These are phyloP conservation scores for Rotaria magnacalcarata DNA, from an alignment of 2,888 invertebrate genomes.

Conservation along the genomic window DNA sequence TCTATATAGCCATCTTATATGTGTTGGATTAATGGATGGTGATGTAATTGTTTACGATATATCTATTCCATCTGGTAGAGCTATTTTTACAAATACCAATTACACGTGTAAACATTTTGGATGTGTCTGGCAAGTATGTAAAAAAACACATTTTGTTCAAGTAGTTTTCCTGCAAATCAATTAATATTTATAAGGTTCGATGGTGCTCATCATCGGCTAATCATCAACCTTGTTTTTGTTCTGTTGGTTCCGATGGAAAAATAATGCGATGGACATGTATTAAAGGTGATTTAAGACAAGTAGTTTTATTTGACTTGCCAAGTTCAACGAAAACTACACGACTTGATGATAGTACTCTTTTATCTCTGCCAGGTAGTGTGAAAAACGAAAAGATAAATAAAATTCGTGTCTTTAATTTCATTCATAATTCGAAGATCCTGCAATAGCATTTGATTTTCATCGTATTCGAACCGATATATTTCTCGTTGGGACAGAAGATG, in stretches of 20 bases:
- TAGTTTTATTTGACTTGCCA: constrained; percentile 56
- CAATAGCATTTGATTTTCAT: constrained; percentile 81
- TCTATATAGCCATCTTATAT: constrained; percentile 58
- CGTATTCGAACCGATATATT: constrained; percentile 74
- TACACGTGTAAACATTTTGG: constrained; percentile 79
- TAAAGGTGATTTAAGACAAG: constrained; percentile 59
- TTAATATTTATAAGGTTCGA: constrained; percentile 65
- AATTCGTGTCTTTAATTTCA: not conserved
- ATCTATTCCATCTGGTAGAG: constrained; percentile 58
- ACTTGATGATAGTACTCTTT: constrained; percentile 58
- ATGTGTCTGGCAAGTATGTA: constrained; percentile 77
- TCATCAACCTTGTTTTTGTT: constrained; percentile 84
- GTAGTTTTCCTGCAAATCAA: not conserved
- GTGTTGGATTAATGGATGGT: constrained; percentile 73
- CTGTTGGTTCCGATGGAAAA: constrained; percentile 80
- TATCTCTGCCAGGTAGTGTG: constrained; percentile 48
- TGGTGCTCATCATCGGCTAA: constrained; percentile 85
- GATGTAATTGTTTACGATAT: constrained; percentile 82
- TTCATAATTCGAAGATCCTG: constrained; percentile 55
- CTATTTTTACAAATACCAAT: constrained; percentile 62
- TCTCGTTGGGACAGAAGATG: constrained; percentile 86
- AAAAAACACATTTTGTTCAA: constrained; percentile 48
- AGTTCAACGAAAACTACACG: constrained; percentile 54
- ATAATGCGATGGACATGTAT: constrained; percentile 69
- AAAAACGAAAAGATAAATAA: no score